These are phyloP conservation scores for Nettapus auritus DNA, from an alignment of 2,113 vertebrate species.

Conservation along the genomic window DNA sequence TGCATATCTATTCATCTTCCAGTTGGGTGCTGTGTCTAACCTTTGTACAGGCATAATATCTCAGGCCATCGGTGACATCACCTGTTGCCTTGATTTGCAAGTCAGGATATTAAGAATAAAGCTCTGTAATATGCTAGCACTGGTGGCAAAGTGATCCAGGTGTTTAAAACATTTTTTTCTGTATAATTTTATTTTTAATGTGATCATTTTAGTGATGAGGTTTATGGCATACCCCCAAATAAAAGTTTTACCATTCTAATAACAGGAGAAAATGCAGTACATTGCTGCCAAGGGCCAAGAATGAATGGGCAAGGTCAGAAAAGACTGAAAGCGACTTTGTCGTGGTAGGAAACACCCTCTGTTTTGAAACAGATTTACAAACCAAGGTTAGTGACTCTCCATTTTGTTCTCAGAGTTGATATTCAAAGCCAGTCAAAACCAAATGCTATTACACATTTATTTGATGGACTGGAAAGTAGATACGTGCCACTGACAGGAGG, in stretches of 20 bases:
- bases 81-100: neutral
- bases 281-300: neutral
- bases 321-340: neutral
- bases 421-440: constrained; percentile 39
- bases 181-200: neutral
- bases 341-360: neutral
- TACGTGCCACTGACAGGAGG: constrained; percentile 31
- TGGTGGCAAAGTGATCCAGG: neutral
- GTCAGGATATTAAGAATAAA: neutral
- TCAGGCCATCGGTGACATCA: neutral
- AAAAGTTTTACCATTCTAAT: neutral
- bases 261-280: neutral
- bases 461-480: constrained; percentile 44
- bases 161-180: neutral
- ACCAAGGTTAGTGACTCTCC: neutral
- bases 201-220: neutral
- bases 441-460: constrained; percentile 34
- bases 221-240: neutral
- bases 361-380: neutral
- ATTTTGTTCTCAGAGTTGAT: constrained; percentile 1
- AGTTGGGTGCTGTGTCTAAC: neutral
- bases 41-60: neutral
- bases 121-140: neutral
- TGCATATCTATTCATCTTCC: neutral
- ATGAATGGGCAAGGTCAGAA: neutral